These are phyloP conservation scores for Lethenteron camtschaticum DNA, from an alignment of 2,113 vertebrate species.

Conservation along the genomic window DNA sequence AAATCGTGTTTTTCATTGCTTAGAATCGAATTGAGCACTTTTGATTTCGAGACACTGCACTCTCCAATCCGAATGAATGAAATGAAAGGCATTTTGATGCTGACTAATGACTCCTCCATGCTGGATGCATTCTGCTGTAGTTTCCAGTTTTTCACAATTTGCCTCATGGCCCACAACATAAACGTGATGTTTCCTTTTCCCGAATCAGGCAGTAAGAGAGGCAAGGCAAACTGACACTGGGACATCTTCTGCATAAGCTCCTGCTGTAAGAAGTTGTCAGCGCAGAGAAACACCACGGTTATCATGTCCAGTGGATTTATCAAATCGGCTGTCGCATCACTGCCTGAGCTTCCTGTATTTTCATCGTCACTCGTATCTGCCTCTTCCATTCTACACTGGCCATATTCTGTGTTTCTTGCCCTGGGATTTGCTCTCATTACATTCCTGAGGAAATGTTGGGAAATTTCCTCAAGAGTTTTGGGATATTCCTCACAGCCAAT, in stretches of 20 bases:
- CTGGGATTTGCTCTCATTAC: conserved; percentile 1
- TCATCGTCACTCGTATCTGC: too few species aligned
- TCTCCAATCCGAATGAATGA: conserved; percentile 3
- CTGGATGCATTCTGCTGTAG: background rate
- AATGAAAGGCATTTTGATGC: background rate
- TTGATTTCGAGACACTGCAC: background rate
- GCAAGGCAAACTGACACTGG: conserved; percentile 8
- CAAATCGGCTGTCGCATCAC: background rate
- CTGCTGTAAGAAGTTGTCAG: conserved; percentile 5
- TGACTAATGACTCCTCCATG: conserved; percentile 4
- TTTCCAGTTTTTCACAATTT: conserved; percentile 7
- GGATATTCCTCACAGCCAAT: too few species aligned
- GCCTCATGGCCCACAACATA: conserved; percentile 7
- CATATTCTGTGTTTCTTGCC: conserved; percentile 5
- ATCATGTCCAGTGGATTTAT: conserved; percentile 4
- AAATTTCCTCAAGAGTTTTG: background rate
- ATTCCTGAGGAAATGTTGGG: conserved; percentile 2
- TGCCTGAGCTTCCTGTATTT: background rate
- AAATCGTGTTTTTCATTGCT: conserved; percentile 5
- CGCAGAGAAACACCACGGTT: conserved; percentile 4
- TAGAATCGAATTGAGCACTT: background rate
- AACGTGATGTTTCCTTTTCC: background rate
- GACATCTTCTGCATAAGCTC: conserved; percentile 7
- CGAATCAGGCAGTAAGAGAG: conserved; percentile 6
- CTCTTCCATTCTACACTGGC: too few species aligned